phyloP scores from a whole-genome alignment of 53 echinoderm and acorn worm genomes.

The Antedon mediterranea region DNA sequence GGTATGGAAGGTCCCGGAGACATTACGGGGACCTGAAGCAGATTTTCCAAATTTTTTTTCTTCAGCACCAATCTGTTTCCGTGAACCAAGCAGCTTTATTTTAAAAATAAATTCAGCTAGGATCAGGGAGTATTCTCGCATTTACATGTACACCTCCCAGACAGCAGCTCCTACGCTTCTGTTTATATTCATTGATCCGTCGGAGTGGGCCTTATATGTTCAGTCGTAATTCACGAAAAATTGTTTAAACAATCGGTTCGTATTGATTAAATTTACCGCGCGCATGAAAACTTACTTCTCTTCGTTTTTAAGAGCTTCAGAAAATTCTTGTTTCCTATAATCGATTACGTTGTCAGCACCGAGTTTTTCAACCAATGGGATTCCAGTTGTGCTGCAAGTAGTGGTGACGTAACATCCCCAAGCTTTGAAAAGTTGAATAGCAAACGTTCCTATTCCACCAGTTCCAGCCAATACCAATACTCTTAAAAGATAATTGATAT shows the following conservation, averaged over 20 bases:
- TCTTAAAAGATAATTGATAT: constrained; percentile 13
- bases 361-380: constrained; percentile 34
- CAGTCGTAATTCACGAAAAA: background rate
- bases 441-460: constrained; percentile 62
- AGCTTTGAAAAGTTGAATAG: constrained; percentile 73
- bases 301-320: constrained; percentile 19
- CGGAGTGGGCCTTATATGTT: too few species aligned
- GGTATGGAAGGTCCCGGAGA: too few species aligned
- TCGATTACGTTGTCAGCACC: constrained; percentile 74
- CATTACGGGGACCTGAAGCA: too few species aligned
- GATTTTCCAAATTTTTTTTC: too few species aligned
- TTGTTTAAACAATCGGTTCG: background rate
- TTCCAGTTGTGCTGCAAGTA: constrained; percentile 46
- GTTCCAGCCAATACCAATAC: constrained; percentile 65
- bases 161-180: too few species aligned
- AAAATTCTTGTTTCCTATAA: constrained; percentile 28
- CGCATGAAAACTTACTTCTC: constrained; percentile 24
- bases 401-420: constrained; percentile 93
- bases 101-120: too few species aligned
- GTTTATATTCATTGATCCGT: too few species aligned
- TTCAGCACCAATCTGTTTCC: too few species aligned
- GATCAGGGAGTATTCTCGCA: too few species aligned
- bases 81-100: too few species aligned
- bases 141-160: too few species aligned
- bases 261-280: too few species aligned